Evolutionary conservation across 92 coral and sea anemone genomes (phyloP).

Genomic region (Chrysogorgia sp.): DNA sequence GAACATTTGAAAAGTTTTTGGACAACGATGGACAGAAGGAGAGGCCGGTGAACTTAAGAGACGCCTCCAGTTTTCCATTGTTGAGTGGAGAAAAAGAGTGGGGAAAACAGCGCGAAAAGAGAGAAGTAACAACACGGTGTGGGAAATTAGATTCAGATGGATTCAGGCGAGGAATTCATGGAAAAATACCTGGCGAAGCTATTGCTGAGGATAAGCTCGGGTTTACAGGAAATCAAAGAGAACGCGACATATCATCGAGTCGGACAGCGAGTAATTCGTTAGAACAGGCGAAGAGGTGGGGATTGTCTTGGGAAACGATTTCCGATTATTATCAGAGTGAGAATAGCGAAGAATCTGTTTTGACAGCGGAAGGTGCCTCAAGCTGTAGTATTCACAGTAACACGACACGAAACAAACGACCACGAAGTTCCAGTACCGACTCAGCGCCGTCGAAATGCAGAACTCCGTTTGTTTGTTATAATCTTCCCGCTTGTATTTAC

Average conservation of each 20-base stretch:
- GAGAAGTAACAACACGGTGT: background rate
- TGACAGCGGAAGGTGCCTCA: background rate
- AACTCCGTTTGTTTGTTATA: slow-evolving; percentile 14
- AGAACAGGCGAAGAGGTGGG: background rate
- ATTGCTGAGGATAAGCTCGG: background rate
- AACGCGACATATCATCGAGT: no score
- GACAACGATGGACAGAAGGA: slow-evolving; percentile 3
- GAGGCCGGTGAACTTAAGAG: background rate
- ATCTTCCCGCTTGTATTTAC: background rate
- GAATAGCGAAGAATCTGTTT: background rate
- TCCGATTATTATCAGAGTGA: background rate
- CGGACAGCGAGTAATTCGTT: no score
- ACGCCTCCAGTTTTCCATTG: slow-evolving; percentile 16
- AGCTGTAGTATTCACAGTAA: background rate
- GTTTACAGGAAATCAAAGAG: no score
- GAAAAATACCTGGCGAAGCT: background rate
- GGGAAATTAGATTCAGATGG: no score
- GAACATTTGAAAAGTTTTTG: slow-evolving; percentile 9
- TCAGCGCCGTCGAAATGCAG: background rate
- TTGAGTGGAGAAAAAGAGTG: background rate
- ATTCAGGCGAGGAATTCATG: no score
- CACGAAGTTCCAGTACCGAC: background rate
- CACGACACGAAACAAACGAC: background rate
- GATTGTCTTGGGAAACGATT: background rate
- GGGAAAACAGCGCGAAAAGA: background rate